A percentile compares a stretch with the other conserved stretches of the same genome.
These are phyloP conservation scores for Pedionomus torquatus DNA, from an alignment of 2,113 vertebrate species.

Conservation along the genomic window DNA sequence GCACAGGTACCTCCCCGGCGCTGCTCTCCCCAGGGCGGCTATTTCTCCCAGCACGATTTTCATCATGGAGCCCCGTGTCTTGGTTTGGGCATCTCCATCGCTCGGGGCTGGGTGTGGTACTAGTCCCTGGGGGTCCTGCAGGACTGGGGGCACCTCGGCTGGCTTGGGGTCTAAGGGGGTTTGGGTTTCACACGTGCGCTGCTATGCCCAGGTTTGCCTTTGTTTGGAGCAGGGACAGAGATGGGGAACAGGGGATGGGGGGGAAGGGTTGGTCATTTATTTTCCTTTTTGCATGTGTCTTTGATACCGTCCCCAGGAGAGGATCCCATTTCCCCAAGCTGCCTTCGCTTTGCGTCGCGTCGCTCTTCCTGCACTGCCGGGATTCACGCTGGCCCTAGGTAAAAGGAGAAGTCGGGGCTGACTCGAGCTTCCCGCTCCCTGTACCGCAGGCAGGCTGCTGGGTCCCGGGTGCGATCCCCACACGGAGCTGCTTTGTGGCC, in stretches of 20 bases:
- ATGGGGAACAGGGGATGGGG: not conserved
- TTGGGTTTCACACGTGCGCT: not conserved
- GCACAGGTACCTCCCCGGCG: not conserved
- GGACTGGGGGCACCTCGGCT: not conserved
- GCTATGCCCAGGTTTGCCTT: slow-evolving; percentile 30
- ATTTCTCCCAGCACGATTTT: not conserved
- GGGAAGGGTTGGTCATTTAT: not conserved
- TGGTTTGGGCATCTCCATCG: not conserved
- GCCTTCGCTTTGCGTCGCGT: not conserved
- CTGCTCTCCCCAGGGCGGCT: not conserved
- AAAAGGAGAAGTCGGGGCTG: not conserved
- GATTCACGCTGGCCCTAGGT: not conserved
- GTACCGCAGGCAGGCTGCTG: not conserved
- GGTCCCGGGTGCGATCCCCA: not conserved
- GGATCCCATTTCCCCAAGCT: slow-evolving; percentile 25
- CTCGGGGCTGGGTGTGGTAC: not conserved
- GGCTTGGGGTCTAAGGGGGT: not conserved
- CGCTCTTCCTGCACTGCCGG: not conserved
- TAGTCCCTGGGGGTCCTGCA: not conserved
- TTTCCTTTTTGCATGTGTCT: not conserved
- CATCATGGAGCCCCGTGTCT: not conserved
- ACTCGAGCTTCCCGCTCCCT: not conserved
- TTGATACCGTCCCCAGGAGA: slow-evolving; percentile 19
- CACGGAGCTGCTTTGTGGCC: not conserved
- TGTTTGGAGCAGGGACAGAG: slow-evolving; percentile 5